Base-by-base conservation (phyloP, 2,888 invertebrate species). In the Parascotia fuliginaria region DNA sequence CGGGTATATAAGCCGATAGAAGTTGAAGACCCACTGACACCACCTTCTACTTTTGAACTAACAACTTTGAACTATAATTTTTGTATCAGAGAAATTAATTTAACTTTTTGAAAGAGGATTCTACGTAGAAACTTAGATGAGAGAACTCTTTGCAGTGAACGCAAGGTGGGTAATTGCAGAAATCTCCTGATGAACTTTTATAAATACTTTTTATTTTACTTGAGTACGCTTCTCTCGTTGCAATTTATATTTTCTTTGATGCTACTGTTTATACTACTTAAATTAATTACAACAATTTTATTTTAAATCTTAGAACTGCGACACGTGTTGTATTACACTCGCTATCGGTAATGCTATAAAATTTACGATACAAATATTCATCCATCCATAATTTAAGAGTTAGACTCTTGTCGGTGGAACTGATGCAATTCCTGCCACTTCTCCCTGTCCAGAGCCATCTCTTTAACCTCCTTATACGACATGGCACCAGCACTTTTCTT, bases 61-160 rank as follows among this genome's bases (percentile, higher is more conserved):
- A 33, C 6, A 16, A 14, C 9, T 34, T 16, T 6, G 16, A 53
- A 57, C 31, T 32, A 33, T 37, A 41, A 54, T 52, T 55, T 51
- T 53, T 49, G 55, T 51, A 57, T 61, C 37, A 33, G 32, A 41
- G 54, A 67, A 65, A 69, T 67, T 60, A 67, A 65, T 67, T 58
- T 54, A 66, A 65, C 48, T 70, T 62, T 15, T 43, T 29, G 41
- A 69, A 66, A 61, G 58, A 60, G 52, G 54, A 66, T 64, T 61
- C 46, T 54, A 42, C 46, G 54, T 54, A 60, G 36, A 62, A 62
- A 67, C 54, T 65, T 70, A 65, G 57, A 70, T 58, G 60, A 67
- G 60, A 52, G 54, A 46, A 33, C 51, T 52, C 56, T 42, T 55
- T 65, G 51, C 64, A 42, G 48, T 55, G 45, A 44, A 44, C 36